phyloP scores from a whole-genome alignment of 2,888 invertebrate genomes.

The Clanis bilineata region DNA sequence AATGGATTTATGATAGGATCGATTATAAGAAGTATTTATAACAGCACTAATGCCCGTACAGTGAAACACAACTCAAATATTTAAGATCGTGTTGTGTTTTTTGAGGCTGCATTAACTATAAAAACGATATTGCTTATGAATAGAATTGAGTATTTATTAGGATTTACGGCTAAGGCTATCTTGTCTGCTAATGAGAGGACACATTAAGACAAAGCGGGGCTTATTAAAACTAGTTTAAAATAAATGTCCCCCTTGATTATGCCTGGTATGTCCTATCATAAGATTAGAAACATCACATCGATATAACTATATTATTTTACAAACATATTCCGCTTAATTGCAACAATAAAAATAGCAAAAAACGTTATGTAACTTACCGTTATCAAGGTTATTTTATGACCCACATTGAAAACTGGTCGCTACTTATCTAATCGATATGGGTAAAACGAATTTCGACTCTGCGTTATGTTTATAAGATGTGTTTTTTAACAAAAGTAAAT shows the following conservation, averaged over 20 bases:
- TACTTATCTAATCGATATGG: background rate
- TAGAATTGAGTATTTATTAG: no score
- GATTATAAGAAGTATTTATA: background rate
- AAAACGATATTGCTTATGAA: no score
- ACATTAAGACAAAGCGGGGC: no score
- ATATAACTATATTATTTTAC: background rate
- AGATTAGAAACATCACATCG: background rate
- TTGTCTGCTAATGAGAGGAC: no score
- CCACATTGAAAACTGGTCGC: background rate
- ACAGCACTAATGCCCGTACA: background rate
- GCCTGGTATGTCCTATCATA: background rate
- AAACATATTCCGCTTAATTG: background rate
- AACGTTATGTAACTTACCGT: background rate
- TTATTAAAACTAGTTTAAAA: background rate
- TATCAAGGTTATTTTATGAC: constrained; percentile 11
- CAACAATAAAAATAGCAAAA: background rate
- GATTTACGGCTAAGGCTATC: no score
- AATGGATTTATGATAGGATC: background rate
- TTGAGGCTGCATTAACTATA: no score
- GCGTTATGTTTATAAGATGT: constrained; percentile 1
- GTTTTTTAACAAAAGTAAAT: background rate
- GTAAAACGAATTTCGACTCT: background rate
- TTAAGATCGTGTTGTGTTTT: no score
- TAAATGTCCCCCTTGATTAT: background rate
- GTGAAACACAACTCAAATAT: no score